A percentile compares a stretch with the other conserved stretches of the same genome.
Conservation (phyloP, 2,888 invertebrate genomes). For the Anagyrus pseudococci region DNA sequence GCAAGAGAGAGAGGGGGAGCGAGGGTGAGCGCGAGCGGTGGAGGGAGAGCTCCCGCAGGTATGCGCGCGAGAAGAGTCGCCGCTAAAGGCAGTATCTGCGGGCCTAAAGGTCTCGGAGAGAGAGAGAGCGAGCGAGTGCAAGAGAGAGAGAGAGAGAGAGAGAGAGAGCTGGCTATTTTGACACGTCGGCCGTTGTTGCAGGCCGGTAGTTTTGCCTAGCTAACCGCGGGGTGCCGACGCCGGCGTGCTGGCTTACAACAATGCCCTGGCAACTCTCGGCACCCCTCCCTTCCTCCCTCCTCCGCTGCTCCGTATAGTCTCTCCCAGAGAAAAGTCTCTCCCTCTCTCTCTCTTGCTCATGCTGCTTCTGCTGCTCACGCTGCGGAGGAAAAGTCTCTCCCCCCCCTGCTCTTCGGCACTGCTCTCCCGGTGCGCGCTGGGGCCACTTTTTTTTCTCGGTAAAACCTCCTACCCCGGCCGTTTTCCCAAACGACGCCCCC, state of each 20-base stretch:
- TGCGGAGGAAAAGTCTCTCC: conserved; percentile 1
- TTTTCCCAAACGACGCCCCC: neutral
- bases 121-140: no score
- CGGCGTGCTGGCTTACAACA: conserved; percentile 45
- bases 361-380: no score
- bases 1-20: no score
- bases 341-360: no score
- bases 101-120: no score
- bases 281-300: neutral
- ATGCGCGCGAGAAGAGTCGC: no score
- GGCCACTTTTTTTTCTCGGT: conserved; percentile 13
- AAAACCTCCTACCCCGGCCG: neutral
- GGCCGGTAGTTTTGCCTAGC: conserved; percentile 53
- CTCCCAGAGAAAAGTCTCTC: no score
- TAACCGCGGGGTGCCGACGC: conserved; percentile 56
- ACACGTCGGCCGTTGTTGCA: conserved; percentile 57
- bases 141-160: no score
- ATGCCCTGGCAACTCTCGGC: neutral
- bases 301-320: neutral
- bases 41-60: no score
- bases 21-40: no score
- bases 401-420: neutral
- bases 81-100: no score
- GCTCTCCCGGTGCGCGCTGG: neutral
- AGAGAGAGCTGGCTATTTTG: conserved; percentile 57